Base-by-base conservation (phyloP, 2,888 invertebrate species). In the Macrophya annulata region DNA sequence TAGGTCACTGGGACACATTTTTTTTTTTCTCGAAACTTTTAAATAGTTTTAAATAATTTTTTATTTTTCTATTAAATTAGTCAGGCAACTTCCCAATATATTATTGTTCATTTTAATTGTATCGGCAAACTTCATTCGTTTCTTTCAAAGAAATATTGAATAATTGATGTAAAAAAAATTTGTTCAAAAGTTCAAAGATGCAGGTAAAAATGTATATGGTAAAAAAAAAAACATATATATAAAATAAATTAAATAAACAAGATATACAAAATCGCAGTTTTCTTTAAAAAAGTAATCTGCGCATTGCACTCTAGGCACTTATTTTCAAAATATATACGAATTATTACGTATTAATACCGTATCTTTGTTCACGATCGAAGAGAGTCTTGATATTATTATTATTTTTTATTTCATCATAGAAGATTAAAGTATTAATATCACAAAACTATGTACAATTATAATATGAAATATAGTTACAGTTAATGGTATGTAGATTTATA, bases 341-440 rank as follows among this genome's bases (percentile, higher is more conserved):
- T 62, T 62, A 21, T 62, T 62, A 62, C 25, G 21, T 21, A 62
- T 62, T 62, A 21, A 62, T 62, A 62, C 25, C 25, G 25, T 62
- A 62, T 25, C 31, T 77, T 55, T 77, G 77, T 51, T 37, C 37
- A 37, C 40, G 25, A 21, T 37, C 55, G 3, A 81, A 62, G 59
- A 21, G n/a, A 81, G 81, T 62, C 43, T 81, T 40, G 48, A 37
- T 17, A 51, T 2, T 31, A 31, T 17, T n/a, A n/a, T 68, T 37
- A 2, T 21, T 77, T 62, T 81, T 81, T 43, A n/a, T 21, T 81
- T 62, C 40, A 21, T 43, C 62, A 62, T 25, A 31, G 8, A 71
- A 86, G 59, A 68, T 88, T 88, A 87, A 87, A 86, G 85, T 84
- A 79, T 87, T 86, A 88, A 87, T 88, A 88, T 88, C 88, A 88